A percentile compares a stretch with the other conserved stretches of the same genome.
phyloP scores from a whole-genome alignment of 2,888 invertebrate genomes.

The Micoletzkya japonica region DNA sequence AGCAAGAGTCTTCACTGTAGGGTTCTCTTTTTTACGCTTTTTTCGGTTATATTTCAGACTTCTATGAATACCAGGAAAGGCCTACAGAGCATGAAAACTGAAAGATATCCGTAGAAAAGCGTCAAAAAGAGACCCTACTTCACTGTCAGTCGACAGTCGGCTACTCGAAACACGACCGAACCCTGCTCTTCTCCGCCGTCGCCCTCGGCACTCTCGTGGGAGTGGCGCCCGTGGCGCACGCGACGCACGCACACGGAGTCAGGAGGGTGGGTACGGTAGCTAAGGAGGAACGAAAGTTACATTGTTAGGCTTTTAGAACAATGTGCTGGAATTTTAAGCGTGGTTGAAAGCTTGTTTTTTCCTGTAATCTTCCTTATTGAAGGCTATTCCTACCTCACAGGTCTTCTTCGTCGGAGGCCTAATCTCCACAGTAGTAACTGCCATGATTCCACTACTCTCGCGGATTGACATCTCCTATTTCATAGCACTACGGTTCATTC shows the following conservation, averaged over 20 bases:
- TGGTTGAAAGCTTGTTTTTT: too few relatives aligned
- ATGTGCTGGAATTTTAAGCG: too few relatives aligned
- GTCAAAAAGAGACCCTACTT: not conserved
- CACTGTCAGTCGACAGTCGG: conserved; percentile 45
- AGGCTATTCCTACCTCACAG: too few relatives aligned
- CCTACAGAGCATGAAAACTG: not conserved
- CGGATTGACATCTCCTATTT: conserved; percentile 33
- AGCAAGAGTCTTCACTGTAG: too few relatives aligned
- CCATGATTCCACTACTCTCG: conserved; percentile 36
- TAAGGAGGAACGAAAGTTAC: too few relatives aligned
- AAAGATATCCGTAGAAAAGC: not conserved
- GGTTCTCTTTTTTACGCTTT: not conserved
- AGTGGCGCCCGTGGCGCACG: conserved; percentile 48
- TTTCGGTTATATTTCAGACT: not conserved
- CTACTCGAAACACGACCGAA: conserved; percentile 48
- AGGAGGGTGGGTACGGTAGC: too few relatives aligned
- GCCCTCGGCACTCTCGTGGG: conserved; percentile 58
- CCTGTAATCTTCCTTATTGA: too few relatives aligned
- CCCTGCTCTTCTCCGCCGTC: conserved; percentile 53
- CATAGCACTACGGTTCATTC: conserved; percentile 37
- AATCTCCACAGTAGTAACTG: conserved; percentile 35
- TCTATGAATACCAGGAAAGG: not conserved
- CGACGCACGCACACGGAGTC: conserved; percentile 47
- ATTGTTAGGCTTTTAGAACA: too few relatives aligned
- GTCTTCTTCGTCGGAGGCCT: conserved; percentile 38